Conservation (phyloP, 2,113 vertebrate genomes). For the Vicugna pacos region DNA sequence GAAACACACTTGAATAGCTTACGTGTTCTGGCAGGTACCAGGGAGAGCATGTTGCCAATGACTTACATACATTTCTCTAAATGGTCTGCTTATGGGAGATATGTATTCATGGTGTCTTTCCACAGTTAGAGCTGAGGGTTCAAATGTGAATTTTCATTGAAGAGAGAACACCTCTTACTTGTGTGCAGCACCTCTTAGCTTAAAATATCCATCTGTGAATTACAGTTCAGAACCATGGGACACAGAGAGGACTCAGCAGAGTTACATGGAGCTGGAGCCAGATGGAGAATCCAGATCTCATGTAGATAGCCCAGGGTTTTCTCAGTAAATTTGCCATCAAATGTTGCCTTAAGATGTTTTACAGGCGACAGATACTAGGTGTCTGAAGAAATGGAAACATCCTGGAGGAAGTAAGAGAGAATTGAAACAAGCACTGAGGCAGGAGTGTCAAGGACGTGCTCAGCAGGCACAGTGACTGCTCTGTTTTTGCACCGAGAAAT, state of each 20-base stretch:
- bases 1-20: neutral
- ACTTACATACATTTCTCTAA: neutral
- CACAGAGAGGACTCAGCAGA: neutral
- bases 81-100: neutral
- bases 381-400: neutral
- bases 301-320: neutral
- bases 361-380: neutral
- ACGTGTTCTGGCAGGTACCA: neutral
- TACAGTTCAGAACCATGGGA: accelerated
- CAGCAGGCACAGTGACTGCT: no score
- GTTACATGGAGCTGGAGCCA: neutral
- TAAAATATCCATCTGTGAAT: neutral
- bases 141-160: neutral
- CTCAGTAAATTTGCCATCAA: neutral
- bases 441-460: no score
- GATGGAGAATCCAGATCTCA: neutral
- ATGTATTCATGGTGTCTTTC: neutral
- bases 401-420: neutral
- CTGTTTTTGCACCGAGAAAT: no score
- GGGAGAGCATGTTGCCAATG: neutral
- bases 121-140: neutral
- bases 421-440: neutral
- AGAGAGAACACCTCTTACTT: neutral
- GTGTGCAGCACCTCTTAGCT: neutral
- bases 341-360: neutral